Conservation (phyloP, 2,888 invertebrate genomes). For the Linyphia triangularis region DNA sequence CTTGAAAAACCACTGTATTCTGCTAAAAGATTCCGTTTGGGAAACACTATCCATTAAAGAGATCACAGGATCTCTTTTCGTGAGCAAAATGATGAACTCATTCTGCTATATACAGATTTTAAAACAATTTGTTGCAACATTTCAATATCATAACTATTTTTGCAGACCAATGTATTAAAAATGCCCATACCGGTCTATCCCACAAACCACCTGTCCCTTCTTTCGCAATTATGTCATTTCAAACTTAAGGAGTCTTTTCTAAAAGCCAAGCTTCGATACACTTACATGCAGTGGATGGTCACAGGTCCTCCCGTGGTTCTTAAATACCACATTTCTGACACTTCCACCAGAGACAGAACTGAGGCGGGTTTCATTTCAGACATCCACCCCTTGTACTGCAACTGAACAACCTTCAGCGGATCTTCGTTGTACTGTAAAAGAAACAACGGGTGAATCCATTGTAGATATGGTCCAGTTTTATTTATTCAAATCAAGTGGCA, state of each 20-base stretch:
- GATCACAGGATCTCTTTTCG: no score
- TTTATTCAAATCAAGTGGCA: no score
- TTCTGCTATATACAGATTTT: neutral
- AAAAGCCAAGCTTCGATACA: neutral
- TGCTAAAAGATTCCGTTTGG: no score
- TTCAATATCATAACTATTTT: no score
- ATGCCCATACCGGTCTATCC: neutral
- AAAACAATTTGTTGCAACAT: neutral
- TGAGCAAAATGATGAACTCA: no score
- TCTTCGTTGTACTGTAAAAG: constrained; percentile 11
- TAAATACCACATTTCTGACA: constrained; percentile 96
- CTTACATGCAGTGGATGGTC: constrained; percentile 76
- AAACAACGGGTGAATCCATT: neutral
- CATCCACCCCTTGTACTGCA: constrained; percentile 85
- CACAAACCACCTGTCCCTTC: neutral
- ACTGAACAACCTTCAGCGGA: constrained; percentile 69
- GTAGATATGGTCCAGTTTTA: no score
- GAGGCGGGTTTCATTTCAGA: constrained; percentile 97
- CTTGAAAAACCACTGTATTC: no score
- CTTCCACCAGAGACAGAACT: constrained; percentile 96
- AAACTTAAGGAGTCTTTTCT: no score
- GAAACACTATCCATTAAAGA: no score
- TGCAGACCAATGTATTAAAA: neutral
- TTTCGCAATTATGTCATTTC: neutral
- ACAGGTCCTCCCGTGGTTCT: constrained; percentile 95